Conservation (phyloP, 2,888 invertebrate genomes). For the Epistrophella euchroma region DNA sequence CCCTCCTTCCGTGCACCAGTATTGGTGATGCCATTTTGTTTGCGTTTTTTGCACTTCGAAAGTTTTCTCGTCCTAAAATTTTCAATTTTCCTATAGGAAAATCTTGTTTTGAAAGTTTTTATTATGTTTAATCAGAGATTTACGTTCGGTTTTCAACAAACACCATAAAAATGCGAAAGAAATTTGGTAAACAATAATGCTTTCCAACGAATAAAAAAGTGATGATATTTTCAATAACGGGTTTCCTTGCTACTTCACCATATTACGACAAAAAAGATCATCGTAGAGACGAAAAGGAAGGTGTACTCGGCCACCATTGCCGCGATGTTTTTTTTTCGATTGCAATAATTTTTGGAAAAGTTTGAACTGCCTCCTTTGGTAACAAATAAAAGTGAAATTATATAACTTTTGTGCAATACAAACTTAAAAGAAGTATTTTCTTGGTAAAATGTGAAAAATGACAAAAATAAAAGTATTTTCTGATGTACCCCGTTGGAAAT, state of each 20-base stretch:
- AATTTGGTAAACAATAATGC: slow-evolving; percentile 16
- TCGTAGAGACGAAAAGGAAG: slow-evolving; percentile 56
- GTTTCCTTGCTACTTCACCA: slow-evolving; percentile 56
- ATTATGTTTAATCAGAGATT: slow-evolving; percentile 47
- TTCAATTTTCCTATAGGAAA: slow-evolving; percentile 70
- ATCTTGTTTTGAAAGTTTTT: slow-evolving; percentile 42
- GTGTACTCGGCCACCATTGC: slow-evolving; percentile 66
- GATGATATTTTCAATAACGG: slow-evolving; percentile 72
- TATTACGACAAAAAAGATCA: slow-evolving; percentile 71
- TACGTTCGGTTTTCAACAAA: slow-evolving; percentile 13
- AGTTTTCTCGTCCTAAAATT: slow-evolving; percentile 73
- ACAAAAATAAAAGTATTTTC: slow-evolving; percentile 71
- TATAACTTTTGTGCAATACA: slow-evolving; percentile 10
- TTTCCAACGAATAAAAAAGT: slow-evolving; percentile 61
- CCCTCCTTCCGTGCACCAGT: slow-evolving; percentile 63
- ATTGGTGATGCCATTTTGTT: slow-evolving; percentile 76
- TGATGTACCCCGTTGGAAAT: slow-evolving; percentile 75
- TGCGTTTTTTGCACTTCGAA: slow-evolving; percentile 75
- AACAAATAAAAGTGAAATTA: slow-evolving; percentile 8
- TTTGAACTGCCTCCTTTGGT: not conserved
- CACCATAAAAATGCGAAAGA: slow-evolving; percentile 49
- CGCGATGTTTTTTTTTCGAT: slow-evolving; percentile 55
- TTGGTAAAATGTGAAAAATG: slow-evolving; percentile 65
- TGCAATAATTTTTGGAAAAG: slow-evolving; percentile 16
- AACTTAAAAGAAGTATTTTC: slow-evolving; percentile 15